Conservation (phyloP, 2,888 invertebrate genomes). For the Hydropsyche betteni region DNA sequence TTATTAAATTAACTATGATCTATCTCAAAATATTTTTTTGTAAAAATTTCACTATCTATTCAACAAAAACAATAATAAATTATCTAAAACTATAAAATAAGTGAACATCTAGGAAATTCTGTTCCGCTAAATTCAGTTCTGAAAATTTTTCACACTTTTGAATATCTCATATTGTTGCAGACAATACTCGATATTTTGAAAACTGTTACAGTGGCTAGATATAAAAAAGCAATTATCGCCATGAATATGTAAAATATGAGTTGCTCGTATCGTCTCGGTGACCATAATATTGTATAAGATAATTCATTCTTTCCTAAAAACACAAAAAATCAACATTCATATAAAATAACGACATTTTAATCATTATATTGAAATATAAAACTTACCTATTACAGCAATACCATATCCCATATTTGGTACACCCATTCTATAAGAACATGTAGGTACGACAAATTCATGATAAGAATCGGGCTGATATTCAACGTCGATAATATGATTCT, state of each 20-base stretch:
- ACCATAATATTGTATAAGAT: constrained; percentile 81
- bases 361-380: neutral
- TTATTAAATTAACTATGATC: too few species aligned
- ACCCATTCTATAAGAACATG: constrained; percentile 97
- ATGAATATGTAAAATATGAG: constrained; percentile 66
- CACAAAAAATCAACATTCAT: constrained; percentile 20
- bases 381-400: constrained; percentile 78
- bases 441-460: constrained; percentile 89
- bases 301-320: constrained; percentile 56
- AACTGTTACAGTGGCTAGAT: constrained; percentile 40
- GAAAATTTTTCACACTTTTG: constrained; percentile 32
- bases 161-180: constrained; percentile 27
- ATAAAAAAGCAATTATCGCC: constrained; percentile 54
- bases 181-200: constrained; percentile 39
- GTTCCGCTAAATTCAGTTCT: too few species aligned
- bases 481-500: constrained; percentile 55
- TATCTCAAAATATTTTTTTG: too few species aligned
- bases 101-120: too few species aligned
- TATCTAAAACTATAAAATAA: too few species aligned
- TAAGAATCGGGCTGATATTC: constrained; percentile 56
- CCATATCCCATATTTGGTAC: constrained; percentile 87
- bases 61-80: too few species aligned
- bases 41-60: too few species aligned
- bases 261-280: constrained; percentile 74
- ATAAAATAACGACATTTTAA: neutral